Evolutionary conservation across 2,797 vertebrate species (phyloP), one percentile per base, ranked within the genome.

Genomic region (Onychomys torridus): DNA sequence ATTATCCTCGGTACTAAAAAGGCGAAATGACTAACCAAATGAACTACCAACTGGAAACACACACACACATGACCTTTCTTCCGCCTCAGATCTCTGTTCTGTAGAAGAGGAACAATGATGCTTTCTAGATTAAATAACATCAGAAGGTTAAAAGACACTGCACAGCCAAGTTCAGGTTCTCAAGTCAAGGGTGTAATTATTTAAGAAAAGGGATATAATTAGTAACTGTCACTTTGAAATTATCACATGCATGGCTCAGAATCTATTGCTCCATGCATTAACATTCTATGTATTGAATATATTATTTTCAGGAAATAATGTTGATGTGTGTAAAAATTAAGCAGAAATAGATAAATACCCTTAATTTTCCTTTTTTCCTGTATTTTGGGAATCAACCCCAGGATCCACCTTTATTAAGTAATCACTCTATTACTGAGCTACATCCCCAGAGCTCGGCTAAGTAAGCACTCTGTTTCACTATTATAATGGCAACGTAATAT

Each of bases 301-400:
- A 34, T 81, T 90, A 55, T 88, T 95, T 92, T 89, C 69, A 93
- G 49, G 91, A 77, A 34, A 69, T 37, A 87, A 95, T 71, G 57
- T 27, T 73, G 71, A 32, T 71, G 3, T 52, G 57, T 63, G 3
- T 69, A 43, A 75, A 96, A 96, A 76, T 32, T 25, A 89, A 81
- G 92, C 61, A 13, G 34, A 86, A 84, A 90, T 73, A 93, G 83
- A 65, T 46, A 55, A 40, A 86, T 86, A 43, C 6, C 37, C 67
- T 46, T 21, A 59, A 71, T 43, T 59, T 91, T 43, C 61, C 3
- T n/a, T 61, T 71, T 52, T 59, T 2, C 17, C 40, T 69, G 43
- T 25, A 71, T 61, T 63, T 16, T 63, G 57, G 34, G 40, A 25
- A 63, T 37, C 17, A n/a, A 27, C 4, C 3, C 32, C 13, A 69